phyloP scores from a whole-genome alignment of 2,888 invertebrate genomes.

The Loripinus fragilis region DNA sequence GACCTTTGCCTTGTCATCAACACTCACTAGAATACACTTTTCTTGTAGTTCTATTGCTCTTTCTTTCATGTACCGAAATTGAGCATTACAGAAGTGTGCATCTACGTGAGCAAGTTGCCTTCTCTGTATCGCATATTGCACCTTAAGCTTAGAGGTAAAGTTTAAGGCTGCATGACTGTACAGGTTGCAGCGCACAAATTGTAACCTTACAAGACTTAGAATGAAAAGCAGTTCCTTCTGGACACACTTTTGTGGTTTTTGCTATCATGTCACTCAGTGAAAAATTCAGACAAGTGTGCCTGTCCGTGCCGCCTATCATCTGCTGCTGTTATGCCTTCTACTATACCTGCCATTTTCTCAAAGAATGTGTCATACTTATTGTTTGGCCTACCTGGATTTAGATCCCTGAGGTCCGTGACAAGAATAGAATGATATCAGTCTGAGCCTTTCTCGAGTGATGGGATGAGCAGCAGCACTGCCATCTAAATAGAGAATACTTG shows the following conservation, averaged over 20 bases:
- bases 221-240: conserved; percentile 38
- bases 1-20: conserved; percentile 23
- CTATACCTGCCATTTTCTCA: conserved; percentile 41
- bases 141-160: conserved; percentile 18
- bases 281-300: conserved; percentile 36
- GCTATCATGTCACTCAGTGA: conserved; percentile 42
- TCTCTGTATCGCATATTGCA: conserved; percentile 53
- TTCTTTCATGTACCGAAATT: conserved; percentile 12
- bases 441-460: conserved; percentile 36
- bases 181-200: conserved; percentile 57
- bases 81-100: conserved; percentile 50
- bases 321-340: conserved; percentile 33
- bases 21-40: conserved; percentile 12
- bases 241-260: too few species aligned
- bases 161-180: too few species aligned
- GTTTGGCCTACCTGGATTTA: conserved; percentile 48
- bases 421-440: conserved; percentile 41
- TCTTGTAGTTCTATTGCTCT: conserved; percentile 34
- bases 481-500: too few species aligned
- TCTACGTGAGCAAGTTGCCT: conserved; percentile 34
- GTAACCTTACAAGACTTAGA: conserved; percentile 47
- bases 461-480: conserved; percentile 31
- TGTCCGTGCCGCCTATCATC: conserved; percentile 38
- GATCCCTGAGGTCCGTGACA: conserved; percentile 32
- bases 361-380: conserved; percentile 42